Percentiles rank a stretch among this genome's conserved stretches.
Evolutionary conservation across 2,113 vertebrate genomes (phyloP).

Genomic region (Platysteira castanea): DNA sequence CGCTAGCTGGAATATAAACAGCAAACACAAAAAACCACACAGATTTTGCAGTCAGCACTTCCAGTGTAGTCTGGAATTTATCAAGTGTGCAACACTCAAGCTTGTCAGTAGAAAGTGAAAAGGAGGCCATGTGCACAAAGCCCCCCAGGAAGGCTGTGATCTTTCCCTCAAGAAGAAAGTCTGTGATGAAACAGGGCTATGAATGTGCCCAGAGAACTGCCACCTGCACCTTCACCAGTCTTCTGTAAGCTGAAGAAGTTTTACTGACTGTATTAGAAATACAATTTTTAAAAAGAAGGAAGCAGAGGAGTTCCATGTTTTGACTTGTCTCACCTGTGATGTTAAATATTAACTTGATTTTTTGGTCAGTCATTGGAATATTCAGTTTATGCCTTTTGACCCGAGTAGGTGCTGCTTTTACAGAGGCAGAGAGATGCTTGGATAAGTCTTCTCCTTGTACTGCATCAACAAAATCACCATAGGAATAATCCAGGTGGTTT

Average conservation of each 20-base stretch:
- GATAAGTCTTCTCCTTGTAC: constrained; percentile 61
- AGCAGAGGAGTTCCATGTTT: neutral
- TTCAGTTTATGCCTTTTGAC: constrained; percentile 79
- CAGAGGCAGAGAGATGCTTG: constrained; percentile 46
- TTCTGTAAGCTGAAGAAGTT: neutral
- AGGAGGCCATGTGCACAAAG: neutral
- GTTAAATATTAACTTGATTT: constrained; percentile 96
- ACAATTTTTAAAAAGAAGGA: neutral
- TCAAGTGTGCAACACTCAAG: neutral
- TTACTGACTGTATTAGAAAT: neutral
- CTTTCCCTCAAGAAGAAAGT: neutral
- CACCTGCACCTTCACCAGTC: neutral
- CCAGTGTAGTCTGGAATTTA: neutral
- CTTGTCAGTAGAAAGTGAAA: neutral
- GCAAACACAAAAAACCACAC: constrained; percentile 33
- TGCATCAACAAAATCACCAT: constrained; percentile 84
- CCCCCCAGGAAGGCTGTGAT: neutral
- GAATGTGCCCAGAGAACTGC: neutral
- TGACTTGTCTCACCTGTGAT: constrained; percentile 85
- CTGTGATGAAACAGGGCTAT: neutral
- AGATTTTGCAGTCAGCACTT: neutral
- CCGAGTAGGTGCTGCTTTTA: constrained; percentile 63
- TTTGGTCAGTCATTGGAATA: constrained; percentile 83
- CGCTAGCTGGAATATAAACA: constrained; percentile 86
- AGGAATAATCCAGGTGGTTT: constrained; percentile 88